phyloP scores from a whole-genome alignment of 2,888 invertebrate genomes.

The Leptopilina drosophilae region DNA sequence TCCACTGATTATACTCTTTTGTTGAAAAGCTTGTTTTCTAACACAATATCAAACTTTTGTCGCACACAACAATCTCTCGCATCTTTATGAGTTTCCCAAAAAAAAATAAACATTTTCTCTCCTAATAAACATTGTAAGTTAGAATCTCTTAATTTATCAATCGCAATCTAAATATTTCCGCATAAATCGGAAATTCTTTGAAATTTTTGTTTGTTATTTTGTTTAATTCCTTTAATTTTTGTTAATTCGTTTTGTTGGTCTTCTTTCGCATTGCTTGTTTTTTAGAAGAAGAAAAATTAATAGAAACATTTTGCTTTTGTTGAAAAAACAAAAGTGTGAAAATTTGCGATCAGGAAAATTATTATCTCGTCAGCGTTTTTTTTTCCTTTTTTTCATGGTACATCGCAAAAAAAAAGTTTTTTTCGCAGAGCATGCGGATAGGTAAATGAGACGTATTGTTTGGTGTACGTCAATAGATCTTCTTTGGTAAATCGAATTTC shows the following conservation, averaged over 20 bases:
- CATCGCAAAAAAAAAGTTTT: constrained; percentile 21
- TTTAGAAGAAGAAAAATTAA: background rate
- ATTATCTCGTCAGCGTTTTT: constrained; percentile 32
- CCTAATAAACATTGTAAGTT: background rate
- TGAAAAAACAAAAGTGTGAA: background rate
- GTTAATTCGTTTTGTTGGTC: background rate
- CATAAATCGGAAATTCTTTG: too few relatives aligned
- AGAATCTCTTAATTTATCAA: too few relatives aligned
- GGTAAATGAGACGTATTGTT: constrained; percentile 61
- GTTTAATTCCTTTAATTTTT: background rate
- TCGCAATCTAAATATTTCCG: too few relatives aligned
- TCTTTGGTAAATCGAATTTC: constrained; percentile 69
- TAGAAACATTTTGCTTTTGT: background rate
- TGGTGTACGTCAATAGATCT: constrained; percentile 60
- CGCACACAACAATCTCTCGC: too few relatives aligned
- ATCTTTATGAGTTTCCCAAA: too few relatives aligned
- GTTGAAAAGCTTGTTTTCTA: background rate
- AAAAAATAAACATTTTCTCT: too few relatives aligned
- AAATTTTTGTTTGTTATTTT: too few relatives aligned
- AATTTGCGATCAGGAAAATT: constrained; percentile 24
- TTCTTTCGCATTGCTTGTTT: background rate
- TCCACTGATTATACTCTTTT: constrained; percentile 10
- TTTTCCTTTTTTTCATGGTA: background rate
- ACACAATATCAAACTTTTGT: background rate
- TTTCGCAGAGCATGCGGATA: constrained; percentile 50